These are phyloP conservation scores for Lepus europaeus DNA, from an alignment of 2,113 vertebrate species.

Conservation along the genomic window DNA sequence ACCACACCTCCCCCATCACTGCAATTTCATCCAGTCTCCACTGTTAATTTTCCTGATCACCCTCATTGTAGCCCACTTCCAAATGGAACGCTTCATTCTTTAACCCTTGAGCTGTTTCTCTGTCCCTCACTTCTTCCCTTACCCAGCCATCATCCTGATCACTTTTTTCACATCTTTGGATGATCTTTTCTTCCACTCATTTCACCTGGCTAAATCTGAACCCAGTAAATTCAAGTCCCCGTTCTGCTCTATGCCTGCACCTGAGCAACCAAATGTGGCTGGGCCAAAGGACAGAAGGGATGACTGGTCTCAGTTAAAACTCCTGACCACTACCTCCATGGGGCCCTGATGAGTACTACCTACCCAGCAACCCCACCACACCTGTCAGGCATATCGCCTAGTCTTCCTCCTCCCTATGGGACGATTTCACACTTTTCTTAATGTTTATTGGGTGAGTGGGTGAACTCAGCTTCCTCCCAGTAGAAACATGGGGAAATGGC, in stretches of 20 bases:
- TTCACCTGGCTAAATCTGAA: constrained; percentile 17
- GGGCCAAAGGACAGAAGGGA: background rate
- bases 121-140: background rate
- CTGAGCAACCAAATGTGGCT: background rate
- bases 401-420: background rate
- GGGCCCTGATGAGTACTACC: background rate
- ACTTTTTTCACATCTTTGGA: background rate
- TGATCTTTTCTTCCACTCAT: background rate
- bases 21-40: background rate
- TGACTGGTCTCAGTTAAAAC: background rate
- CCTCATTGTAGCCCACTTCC: background rate
- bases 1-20: background rate
- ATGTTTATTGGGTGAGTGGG: background rate
- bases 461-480: background rate
- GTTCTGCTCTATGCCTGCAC: constrained; percentile 23
- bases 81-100: background rate
- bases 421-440: background rate
- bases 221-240: background rate
- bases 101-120: background rate
- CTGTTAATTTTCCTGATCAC: background rate
- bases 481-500: background rate
- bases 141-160: background rate
- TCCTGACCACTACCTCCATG: background rate
- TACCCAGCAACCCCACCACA: background rate
- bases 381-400: background rate